These are phyloP conservation scores for Leucophenga maculata DNA, from an alignment of 2,888 invertebrate genomes.

Conservation along the genomic window DNA sequence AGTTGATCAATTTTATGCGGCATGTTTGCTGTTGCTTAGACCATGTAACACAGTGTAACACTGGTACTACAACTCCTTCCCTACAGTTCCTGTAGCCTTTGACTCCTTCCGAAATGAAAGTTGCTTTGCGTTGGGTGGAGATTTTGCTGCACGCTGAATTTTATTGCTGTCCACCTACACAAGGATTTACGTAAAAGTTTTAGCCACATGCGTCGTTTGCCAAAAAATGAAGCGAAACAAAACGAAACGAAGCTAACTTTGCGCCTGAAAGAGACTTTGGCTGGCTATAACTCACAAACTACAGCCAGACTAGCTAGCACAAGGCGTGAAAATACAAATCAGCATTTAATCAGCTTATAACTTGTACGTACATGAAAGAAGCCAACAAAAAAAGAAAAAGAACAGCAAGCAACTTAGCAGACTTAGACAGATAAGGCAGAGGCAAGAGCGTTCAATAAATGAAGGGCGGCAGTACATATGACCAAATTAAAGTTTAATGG, in stretches of 20 bases:
- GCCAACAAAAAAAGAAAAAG: not conserved
- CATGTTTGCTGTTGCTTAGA: slow-evolving; percentile 12
- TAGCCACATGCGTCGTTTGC: slow-evolving; percentile 1
- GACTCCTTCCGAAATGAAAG: too few relatives aligned
- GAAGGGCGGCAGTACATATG: too few relatives aligned
- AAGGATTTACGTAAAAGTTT: slow-evolving; percentile 19
- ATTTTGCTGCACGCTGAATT: slow-evolving; percentile 29
- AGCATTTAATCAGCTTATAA: slow-evolving; percentile 25
- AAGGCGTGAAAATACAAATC: slow-evolving; percentile 26
- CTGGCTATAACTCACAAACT: not conserved
- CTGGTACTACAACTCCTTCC: not conserved
- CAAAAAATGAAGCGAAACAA: slow-evolving; percentile 1
- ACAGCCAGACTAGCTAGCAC: not conserved
- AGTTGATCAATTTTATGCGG: slow-evolving; percentile 28
- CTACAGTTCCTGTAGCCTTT: slow-evolving; percentile 5
- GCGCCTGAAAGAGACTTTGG: not conserved
- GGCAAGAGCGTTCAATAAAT: not conserved
- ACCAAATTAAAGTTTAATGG: slow-evolving; percentile 16
- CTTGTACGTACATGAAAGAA: slow-evolving; percentile 3
- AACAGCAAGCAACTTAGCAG: not conserved
- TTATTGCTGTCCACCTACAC: slow-evolving; percentile 7
- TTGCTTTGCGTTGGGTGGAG: not conserved
- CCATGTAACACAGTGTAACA: not conserved
- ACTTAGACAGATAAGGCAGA: not conserved
- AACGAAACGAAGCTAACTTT: not conserved